These are phyloP conservation scores for Meteorus colon DNA, from an alignment of 2,888 invertebrate species.

Conservation along the genomic window DNA sequence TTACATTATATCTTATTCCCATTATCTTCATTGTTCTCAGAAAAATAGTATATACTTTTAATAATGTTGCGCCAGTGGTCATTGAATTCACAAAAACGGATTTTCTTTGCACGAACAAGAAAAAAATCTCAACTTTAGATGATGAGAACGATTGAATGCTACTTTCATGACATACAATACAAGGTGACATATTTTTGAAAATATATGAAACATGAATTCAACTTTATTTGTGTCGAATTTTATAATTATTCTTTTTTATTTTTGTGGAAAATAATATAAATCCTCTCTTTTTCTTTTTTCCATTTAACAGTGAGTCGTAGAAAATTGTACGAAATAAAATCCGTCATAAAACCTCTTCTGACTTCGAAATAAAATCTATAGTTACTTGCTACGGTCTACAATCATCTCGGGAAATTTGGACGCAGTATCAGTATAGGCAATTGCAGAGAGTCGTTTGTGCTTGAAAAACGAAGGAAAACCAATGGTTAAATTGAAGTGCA, in stretches of 20 bases:
- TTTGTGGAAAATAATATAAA: background rate
- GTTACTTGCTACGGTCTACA: background rate
- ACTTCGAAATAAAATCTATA: background rate
- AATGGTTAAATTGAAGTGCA: slow-evolving; percentile 4
- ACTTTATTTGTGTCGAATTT: background rate
- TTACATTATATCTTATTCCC: too few relatives aligned
- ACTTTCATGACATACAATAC: too few relatives aligned
- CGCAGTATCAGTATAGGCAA: background rate
- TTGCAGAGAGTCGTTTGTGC: background rate
- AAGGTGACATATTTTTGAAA: too few relatives aligned
- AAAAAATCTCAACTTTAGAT: too few relatives aligned
- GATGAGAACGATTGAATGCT: too few relatives aligned
- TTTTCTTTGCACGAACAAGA: too few relatives aligned
- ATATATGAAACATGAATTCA: too few relatives aligned
- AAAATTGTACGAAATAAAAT: background rate
- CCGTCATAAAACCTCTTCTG: background rate
- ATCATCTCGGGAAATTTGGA: background rate
- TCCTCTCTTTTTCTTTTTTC: background rate
- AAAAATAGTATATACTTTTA: too few relatives aligned
- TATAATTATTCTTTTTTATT: background rate
- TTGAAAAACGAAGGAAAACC: slow-evolving; percentile 1
- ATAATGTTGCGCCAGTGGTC: too few relatives aligned
- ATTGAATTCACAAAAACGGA: too few relatives aligned
- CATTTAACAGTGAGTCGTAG: background rate
- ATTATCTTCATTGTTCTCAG: too few relatives aligned